Conservation (phyloP, 2,113 vertebrate species). For the Bucco capensis region DNA sequence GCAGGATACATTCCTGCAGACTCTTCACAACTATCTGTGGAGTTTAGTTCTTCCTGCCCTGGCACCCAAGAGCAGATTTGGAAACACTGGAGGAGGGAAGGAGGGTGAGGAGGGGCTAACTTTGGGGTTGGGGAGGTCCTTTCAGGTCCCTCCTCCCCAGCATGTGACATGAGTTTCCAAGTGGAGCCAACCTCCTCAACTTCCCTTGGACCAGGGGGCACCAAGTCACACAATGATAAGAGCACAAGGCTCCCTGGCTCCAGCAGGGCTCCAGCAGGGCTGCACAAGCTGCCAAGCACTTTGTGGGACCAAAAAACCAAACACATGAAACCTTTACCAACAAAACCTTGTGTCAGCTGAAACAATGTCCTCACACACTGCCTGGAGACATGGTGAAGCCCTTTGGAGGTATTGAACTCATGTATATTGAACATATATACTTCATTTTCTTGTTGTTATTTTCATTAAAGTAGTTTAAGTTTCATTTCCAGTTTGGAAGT, state of each 20-base stretch:
- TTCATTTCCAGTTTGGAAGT: no score
- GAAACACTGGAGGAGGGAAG: fast-evolving
- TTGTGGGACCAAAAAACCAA: background rate
- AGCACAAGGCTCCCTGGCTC: background rate
- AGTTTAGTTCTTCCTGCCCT: background rate
- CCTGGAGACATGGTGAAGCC: background rate
- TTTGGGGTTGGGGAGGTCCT: background rate
- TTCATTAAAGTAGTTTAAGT: no score
- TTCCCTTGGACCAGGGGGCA: background rate
- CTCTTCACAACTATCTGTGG: background rate
- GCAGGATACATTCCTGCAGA: background rate
- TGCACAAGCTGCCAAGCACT: background rate
- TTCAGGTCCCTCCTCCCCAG: background rate
- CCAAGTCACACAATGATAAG: fast-evolving
- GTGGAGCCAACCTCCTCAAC: fast-evolving
- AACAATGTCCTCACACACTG: fast-evolving
- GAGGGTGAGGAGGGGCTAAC: background rate
- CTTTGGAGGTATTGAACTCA: background rate
- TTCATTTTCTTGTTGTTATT: no score
- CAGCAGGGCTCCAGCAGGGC: background rate
- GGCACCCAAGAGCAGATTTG: background rate
- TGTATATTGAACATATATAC: no score
- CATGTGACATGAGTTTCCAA: background rate
- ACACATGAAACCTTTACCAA: background rate
- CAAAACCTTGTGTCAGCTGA: background rate